Conservation (phyloP, 2,888 invertebrate species). For the Athrips mouffetella region DNA sequence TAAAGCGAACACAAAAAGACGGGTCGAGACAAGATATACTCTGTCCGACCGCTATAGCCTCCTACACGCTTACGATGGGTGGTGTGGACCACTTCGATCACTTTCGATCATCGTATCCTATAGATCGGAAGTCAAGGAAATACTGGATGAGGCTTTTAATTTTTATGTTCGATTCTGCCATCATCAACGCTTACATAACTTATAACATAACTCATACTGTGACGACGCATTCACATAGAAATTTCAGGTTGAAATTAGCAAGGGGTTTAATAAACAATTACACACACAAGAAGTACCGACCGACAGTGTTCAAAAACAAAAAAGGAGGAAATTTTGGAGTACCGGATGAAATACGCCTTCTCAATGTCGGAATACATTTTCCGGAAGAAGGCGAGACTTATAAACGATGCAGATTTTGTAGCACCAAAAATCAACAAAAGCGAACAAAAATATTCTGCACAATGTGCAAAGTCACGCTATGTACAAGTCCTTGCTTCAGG, state of each 20-base stretch:
- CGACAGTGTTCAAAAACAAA: conserved; percentile 20
- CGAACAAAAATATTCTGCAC: conserved; percentile 16
- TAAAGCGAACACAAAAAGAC: conserved; percentile 38
- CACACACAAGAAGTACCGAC: neutral
- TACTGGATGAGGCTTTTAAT: conserved; percentile 37
- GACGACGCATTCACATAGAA: conserved; percentile 13
- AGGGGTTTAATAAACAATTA: conserved; percentile 13
- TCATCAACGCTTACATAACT: conserved; percentile 23
- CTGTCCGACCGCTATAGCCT: conserved; percentile 35
- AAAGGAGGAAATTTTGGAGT: conserved; percentile 20
- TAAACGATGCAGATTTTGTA: conserved; percentile 23
- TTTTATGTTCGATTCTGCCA: conserved; percentile 29
- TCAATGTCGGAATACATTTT: no score
- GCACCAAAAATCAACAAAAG: conserved; percentile 17
- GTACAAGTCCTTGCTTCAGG: conserved; percentile 23
- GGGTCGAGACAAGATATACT: conserved; percentile 33
- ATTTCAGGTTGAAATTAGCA: conserved; percentile 18
- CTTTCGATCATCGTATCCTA: conserved; percentile 37
- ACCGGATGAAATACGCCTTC: conserved; percentile 20
- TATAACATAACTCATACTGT: conserved; percentile 8
- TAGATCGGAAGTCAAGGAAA: conserved; percentile 34
- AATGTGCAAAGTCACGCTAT: conserved; percentile 21
- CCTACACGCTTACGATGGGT: conserved; percentile 30
- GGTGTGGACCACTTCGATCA: no score
- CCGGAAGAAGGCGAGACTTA: conserved; percentile 14